A percentile compares a stretch with the other conserved stretches of the same genome.
Conservation (phyloP, 2,797 vertebrate genomes). For the Acipenser ruthenus region DNA sequence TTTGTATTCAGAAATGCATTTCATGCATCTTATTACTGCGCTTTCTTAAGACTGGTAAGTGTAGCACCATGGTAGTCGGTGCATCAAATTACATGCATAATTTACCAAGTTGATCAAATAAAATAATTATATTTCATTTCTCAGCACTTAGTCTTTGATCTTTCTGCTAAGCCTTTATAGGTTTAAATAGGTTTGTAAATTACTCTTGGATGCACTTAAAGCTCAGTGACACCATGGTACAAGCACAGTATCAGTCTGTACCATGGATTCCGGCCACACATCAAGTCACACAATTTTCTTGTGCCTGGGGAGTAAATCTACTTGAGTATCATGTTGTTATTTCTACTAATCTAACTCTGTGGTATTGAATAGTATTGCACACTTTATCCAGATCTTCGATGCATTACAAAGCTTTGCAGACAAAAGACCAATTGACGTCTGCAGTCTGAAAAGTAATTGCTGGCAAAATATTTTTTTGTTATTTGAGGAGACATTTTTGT, state of each 20-base stretch:
- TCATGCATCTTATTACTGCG: too few species aligned
- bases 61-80: too few species aligned
- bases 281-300: slow-evolving; percentile 40
- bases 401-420: slow-evolving; percentile 47
- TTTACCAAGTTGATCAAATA: too few species aligned
- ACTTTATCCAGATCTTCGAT: slow-evolving; percentile 45
- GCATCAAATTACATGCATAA: too few species aligned
- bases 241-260: slow-evolving; percentile 38
- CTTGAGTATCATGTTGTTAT: slow-evolving; percentile 46
- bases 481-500: slow-evolving; percentile 2
- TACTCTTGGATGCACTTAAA: slow-evolving; percentile 18
- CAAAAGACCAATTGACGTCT: slow-evolving; percentile 54
- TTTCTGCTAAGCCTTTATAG: too few species aligned
- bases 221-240: slow-evolving; percentile 35
- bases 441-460: slow-evolving; percentile 32
- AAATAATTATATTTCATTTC: too few species aligned
- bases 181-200: too few species aligned
- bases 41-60: too few species aligned
- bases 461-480: slow-evolving; percentile 24
- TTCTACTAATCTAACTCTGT: slow-evolving; percentile 44
- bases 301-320: slow-evolving; percentile 40
- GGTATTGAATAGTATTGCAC: slow-evolving; percentile 41
- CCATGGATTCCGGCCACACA: slow-evolving; percentile 54
- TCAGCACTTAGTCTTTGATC: too few species aligned
- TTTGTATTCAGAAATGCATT: too few species aligned